Base-by-base conservation (phyloP, 2,888 invertebrate species). In the Melipona bicolor region DNA sequence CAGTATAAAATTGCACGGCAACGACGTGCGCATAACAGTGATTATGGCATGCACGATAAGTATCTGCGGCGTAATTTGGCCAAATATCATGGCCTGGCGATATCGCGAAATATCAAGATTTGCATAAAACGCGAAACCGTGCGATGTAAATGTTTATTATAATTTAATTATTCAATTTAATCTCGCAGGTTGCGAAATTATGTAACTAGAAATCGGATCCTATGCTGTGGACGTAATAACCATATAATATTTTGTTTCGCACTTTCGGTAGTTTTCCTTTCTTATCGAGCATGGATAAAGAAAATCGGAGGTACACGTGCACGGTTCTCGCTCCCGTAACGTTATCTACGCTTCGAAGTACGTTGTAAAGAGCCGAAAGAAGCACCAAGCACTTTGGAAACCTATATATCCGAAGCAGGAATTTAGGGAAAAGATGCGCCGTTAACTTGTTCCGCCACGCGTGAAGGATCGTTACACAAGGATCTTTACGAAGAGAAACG, bases 401-500 rank as follows among this genome's bases (percentile, higher is more conserved):
- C 17, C 17, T 13, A 19, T 61, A 24, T 27, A 19, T 62, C 27
- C 43, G 5, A 32, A 49, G 68, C 9, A 32, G 24, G 32, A 70
- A 62, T 62, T 56, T 54, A 19, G 43, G 43, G 19, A n/a, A 36
- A 62, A 50, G 27, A 64, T 50, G 27, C 21, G n/a, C 49, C 72
- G 50, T 72, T 78, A 81, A 49, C 49, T 62, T 27, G 76, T 56
- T 32, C 43, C 43, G 50, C 52, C 36, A 74, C 68, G 68, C 78
- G 64, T 64, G 64, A 65, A 70, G 36, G 27, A 59, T 79, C 50
- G 27, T 79, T 81, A 79, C 65, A 65, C 19, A 59, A 64, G 56
- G 32, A 32, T 36, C 36, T 75, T 82, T 50, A 75, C 80, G 75
- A 82, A 79, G 74, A 75, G 82, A 79, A 82, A 76, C 67, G 71